Evolutionary conservation across 2,113 vertebrate species (phyloP).

Genomic region (Leuciscus idus): DNA sequence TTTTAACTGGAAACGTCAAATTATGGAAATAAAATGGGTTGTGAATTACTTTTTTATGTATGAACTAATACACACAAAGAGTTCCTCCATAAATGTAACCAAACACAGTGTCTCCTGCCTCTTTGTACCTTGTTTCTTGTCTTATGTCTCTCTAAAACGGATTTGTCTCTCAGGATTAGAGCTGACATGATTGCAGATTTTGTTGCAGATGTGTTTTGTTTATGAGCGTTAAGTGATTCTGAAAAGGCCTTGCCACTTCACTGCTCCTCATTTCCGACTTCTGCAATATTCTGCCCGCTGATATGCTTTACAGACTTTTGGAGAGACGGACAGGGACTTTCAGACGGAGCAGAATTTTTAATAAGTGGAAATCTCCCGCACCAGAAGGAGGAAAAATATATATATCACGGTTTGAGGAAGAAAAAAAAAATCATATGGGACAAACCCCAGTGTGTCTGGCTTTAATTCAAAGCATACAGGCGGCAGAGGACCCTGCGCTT

Average conservation of each 20-base stretch:
- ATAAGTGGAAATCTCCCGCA: conserved; percentile 55
- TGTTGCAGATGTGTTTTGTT: conserved; percentile 58
- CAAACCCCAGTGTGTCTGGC: conserved; percentile 56
- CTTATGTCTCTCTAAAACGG: conserved; percentile 9
- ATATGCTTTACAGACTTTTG: conserved; percentile 43
- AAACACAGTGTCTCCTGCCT: background rate
- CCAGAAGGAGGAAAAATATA: conserved; percentile 37
- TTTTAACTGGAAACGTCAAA: background rate
- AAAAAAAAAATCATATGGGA: conserved; percentile 36
- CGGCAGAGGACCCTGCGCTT: conserved; percentile 29
- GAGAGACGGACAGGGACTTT: conserved; percentile 24
- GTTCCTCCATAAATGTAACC: background rate
- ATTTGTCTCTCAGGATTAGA: conserved; percentile 48
- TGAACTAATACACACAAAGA: background rate
- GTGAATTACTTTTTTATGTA: background rate
- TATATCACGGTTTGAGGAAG: conserved; percentile 6
- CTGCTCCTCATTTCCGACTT: conserved; percentile 38
- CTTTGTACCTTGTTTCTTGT: background rate
- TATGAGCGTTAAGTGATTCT: conserved; percentile 53
- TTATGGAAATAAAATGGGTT: background rate
- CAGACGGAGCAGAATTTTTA: conserved; percentile 50
- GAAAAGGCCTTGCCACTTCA: conserved; percentile 45
- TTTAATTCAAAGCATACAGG: conserved; percentile 61
- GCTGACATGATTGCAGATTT: conserved; percentile 54
- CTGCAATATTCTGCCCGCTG: conserved; percentile 23